These are phyloP conservation scores for Polymixis flavicincta DNA, from an alignment of 2,888 invertebrate genomes.

Conservation along the genomic window DNA sequence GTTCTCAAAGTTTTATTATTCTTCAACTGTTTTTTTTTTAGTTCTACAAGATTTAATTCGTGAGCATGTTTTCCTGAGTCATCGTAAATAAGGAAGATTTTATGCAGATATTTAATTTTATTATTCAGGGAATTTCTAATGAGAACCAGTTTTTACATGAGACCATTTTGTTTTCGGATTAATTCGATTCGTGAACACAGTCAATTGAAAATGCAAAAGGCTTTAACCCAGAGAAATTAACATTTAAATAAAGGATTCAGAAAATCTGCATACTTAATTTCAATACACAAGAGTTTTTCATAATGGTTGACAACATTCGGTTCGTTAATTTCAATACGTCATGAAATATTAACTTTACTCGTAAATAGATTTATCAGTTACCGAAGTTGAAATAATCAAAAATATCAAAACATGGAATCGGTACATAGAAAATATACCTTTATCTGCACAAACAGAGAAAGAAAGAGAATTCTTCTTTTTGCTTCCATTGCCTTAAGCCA, in stretches of 20 bases:
- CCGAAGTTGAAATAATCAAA: neutral
- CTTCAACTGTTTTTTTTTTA: slow-evolving; percentile 5
- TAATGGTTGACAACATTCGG: slow-evolving; percentile 12
- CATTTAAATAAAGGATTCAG: slow-evolving; percentile 46
- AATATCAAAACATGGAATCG: neutral
- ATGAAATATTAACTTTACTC: slow-evolving; percentile 1
- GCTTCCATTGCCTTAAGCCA: neutral
- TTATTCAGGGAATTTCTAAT: neutral
- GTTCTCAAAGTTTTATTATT: slow-evolving; percentile 57
- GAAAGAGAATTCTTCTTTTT: neutral
- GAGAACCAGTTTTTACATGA: slow-evolving; percentile 12
- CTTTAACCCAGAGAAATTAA: slow-evolving; percentile 35
- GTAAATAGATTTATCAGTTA: neutral
- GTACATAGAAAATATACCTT: neutral
- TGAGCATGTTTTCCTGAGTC: neutral
- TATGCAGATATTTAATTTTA: neutral
- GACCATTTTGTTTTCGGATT: slow-evolving; percentile 34
- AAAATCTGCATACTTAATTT: slow-evolving; percentile 50
- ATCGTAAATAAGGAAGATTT: neutral
- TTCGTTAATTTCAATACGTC: neutral
- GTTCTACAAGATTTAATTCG: neutral
- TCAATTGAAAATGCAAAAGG: slow-evolving; percentile 42
- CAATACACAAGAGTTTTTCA: slow-evolving; percentile 10
- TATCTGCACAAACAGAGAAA: neutral
- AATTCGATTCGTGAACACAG: slow-evolving; percentile 19